Percentiles rank a stretch among this genome's conserved stretches.
These are phyloP conservation scores for Hassar affinis DNA, from an alignment of 2,113 vertebrate genomes.

Conservation along the genomic window DNA sequence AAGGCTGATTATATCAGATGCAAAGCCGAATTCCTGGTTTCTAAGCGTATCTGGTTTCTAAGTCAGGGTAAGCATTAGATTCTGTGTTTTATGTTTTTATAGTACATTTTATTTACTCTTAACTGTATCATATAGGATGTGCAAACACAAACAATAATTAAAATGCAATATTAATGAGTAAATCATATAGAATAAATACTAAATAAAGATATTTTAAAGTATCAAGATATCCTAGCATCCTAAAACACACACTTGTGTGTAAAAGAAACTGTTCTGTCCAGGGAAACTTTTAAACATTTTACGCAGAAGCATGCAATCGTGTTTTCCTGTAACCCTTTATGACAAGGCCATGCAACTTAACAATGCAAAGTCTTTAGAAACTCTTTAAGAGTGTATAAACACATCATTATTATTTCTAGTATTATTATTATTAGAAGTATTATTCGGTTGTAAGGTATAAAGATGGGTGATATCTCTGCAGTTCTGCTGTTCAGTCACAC, in stretches of 20 bases:
- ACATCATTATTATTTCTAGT: no score
- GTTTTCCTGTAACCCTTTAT: background rate
- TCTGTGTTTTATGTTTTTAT: background rate
- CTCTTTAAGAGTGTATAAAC: background rate
- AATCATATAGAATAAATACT: background rate
- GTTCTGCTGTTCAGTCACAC: background rate
- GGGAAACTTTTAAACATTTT: background rate
- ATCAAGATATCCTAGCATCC: background rate
- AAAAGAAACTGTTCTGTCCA: background rate
- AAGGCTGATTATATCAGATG: no score
- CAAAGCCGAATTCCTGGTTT: no score
- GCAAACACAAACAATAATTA: background rate
- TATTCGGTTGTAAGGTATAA: background rate
- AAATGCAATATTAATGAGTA: background rate
- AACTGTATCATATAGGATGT: background rate
- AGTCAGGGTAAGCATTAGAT: background rate
- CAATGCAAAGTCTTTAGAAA: background rate
- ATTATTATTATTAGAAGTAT: background rate
- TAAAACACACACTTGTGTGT: background rate
- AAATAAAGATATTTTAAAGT: background rate
- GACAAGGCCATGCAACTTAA: background rate
- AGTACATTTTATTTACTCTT: background rate
- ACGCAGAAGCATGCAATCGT: background rate
- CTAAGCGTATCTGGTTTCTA: no score
- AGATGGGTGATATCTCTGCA: background rate